These are phyloP conservation scores for Acrossocheilus fasciatus DNA, from an alignment of 2,797 vertebrate species.

Conservation along the genomic window DNA sequence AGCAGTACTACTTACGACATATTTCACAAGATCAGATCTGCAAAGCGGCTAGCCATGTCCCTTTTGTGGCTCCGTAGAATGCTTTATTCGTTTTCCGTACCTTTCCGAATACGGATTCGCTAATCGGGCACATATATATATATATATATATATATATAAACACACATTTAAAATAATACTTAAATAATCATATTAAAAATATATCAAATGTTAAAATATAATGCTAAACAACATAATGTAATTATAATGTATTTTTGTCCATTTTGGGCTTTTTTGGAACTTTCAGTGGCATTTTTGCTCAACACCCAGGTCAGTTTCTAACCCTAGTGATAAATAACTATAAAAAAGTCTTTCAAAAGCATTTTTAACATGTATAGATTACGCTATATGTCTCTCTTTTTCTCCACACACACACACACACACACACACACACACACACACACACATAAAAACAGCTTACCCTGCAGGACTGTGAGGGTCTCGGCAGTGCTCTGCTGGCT, in stretches of 20 bases:
- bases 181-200: neutral
- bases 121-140: no score
- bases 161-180: neutral
- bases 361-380: neutral
- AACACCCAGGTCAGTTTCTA: neutral
- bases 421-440: neutral
- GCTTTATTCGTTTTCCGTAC: no score
- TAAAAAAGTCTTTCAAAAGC: neutral
- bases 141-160: no score
- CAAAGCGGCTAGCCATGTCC: no score
- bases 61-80: no score
- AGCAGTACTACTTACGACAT: no score
- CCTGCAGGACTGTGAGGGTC: constrained; percentile 53
- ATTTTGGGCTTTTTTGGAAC: neutral
- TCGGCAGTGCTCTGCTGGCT: constrained; percentile 43
- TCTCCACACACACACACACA: neutral
- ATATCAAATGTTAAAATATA: neutral
- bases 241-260: neutral
- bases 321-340: neutral
- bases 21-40: no score
- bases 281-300: neutral
- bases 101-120: no score
- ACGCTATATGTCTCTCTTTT: neutral
- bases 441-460: constrained; percentile 39
- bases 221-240: neutral